Conservation (phyloP, 1,140 invertebrate genomes). For the Matsumurasca onukii region DNA sequence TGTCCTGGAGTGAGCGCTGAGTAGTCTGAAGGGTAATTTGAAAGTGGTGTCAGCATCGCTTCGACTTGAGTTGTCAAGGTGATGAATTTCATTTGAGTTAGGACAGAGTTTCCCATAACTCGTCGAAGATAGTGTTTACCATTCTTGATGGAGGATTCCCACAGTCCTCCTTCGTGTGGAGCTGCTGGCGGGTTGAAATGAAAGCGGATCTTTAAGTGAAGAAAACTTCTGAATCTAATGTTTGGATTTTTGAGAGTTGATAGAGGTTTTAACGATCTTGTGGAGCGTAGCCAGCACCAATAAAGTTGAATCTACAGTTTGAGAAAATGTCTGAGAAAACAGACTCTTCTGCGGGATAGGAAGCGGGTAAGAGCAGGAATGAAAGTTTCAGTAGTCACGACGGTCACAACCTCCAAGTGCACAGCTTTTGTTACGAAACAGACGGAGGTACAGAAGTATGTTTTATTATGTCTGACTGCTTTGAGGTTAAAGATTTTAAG, state of each 20-base stretch:
- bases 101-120: background rate
- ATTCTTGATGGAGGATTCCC: slow-evolving; percentile 43
- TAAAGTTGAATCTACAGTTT: slow-evolving; percentile 44
- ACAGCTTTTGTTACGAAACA: slow-evolving; percentile 41
- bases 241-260: background rate
- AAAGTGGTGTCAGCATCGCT: background rate
- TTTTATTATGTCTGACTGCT: slow-evolving; percentile 40
- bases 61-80: background rate
- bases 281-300: slow-evolving; percentile 29
- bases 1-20: too few species aligned
- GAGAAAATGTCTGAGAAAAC: slow-evolving; percentile 37
- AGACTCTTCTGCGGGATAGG: slow-evolving; percentile 34
- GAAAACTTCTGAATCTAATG: background rate
- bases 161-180: slow-evolving; percentile 46
- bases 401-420: slow-evolving; percentile 42
- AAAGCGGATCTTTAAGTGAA: background rate
- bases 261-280: background rate
- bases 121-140: background rate
- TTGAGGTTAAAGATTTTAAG: slow-evolving; percentile 23
- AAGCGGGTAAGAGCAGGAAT: slow-evolving; percentile 41
- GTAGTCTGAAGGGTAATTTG: background rate
- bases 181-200: slow-evolving; percentile 41
- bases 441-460: slow-evolving; percentile 42
- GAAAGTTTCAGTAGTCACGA: slow-evolving; percentile 40
- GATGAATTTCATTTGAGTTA: too few species aligned